A percentile compares a stretch with the other conserved stretches of the same genome.
phyloP scores from a whole-genome alignment of 2,888 invertebrate species.

The Trichopria drosophilae region DNA sequence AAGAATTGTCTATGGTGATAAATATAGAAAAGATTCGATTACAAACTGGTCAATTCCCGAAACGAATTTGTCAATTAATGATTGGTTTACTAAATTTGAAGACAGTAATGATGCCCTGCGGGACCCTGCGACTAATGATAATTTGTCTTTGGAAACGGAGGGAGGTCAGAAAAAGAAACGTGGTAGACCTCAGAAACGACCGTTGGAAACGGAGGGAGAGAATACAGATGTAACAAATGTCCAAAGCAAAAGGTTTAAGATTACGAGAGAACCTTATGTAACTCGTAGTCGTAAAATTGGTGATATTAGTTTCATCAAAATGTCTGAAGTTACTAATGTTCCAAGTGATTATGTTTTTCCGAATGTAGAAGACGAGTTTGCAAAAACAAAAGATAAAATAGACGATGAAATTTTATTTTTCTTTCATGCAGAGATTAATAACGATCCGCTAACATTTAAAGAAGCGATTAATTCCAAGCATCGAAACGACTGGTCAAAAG shows the following conservation, averaged over 20 bases:
- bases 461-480: slow-evolving; percentile 21
- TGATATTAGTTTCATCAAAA: slow-evolving; percentile 27
- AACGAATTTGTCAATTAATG: slow-evolving; percentile 21
- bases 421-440: slow-evolving; percentile 3
- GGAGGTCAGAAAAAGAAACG: slow-evolving; percentile 17
- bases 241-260: slow-evolving; percentile 13
- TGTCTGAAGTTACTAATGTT: slow-evolving; percentile 17
- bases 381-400: neutral
- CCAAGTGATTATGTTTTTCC: no score
- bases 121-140: slow-evolving; percentile 5
- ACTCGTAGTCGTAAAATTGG: slow-evolving; percentile 16
- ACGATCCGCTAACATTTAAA: slow-evolving; percentile 18
- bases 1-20: slow-evolving; percentile 35
- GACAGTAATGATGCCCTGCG: no score
- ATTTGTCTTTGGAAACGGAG: slow-evolving; percentile 10
- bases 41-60: slow-evolving; percentile 14
- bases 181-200: slow-evolving; percentile 22
- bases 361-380: slow-evolving; percentile 7
- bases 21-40: slow-evolving; percentile 23
- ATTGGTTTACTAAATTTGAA: slow-evolving; percentile 20
- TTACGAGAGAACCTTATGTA: slow-evolving; percentile 7
- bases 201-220: slow-evolving; percentile 11
- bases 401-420: neutral
- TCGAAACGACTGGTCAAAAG: slow-evolving; percentile 12
- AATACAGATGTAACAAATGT: slow-evolving; percentile 12